Evolutionary conservation across 2,113 vertebrate species (phyloP).

Genomic region (Phalacrocorax carbo): DNA sequence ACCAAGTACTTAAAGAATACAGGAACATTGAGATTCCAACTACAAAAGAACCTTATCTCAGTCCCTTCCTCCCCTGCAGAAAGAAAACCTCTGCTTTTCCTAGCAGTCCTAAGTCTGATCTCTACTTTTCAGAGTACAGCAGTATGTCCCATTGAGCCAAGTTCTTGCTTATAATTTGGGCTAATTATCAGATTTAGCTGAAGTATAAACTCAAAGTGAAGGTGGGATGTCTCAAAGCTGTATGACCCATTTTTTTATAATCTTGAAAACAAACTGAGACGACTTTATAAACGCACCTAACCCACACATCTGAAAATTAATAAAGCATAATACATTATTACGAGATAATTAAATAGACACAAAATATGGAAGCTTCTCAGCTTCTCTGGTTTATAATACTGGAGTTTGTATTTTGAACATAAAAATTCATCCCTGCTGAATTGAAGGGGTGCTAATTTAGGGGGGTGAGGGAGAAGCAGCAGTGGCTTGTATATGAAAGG

Average conservation of each 20-base stretch:
- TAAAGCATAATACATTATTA: not conserved
- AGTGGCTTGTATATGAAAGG: not conserved
- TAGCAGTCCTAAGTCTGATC: not conserved
- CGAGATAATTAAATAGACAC: not conserved
- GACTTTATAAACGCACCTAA: not conserved
- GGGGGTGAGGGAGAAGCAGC: not conserved
- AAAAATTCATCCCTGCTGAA: not conserved
- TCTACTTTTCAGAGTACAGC: not conserved
- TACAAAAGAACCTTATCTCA: not conserved
- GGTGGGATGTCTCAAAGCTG: not conserved
- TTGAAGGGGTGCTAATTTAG: not conserved
- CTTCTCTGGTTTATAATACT: not conserved
- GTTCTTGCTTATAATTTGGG: not conserved
- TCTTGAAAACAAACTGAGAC: not conserved
- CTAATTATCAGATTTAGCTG: not conserved
- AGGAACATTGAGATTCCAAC: not conserved
- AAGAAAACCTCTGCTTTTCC: not conserved
- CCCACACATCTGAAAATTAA: not conserved
- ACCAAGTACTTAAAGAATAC: not conserved
- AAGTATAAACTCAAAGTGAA: not conserved
- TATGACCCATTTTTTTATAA: not conserved
- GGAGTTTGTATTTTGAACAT: not conserved
- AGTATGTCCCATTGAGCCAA: not conserved
- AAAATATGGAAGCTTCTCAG: not conserved
- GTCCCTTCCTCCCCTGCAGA: not conserved